These are phyloP conservation scores for Leptocoma aspasia DNA, from an alignment of 2,113 vertebrate species.

Conservation along the genomic window DNA sequence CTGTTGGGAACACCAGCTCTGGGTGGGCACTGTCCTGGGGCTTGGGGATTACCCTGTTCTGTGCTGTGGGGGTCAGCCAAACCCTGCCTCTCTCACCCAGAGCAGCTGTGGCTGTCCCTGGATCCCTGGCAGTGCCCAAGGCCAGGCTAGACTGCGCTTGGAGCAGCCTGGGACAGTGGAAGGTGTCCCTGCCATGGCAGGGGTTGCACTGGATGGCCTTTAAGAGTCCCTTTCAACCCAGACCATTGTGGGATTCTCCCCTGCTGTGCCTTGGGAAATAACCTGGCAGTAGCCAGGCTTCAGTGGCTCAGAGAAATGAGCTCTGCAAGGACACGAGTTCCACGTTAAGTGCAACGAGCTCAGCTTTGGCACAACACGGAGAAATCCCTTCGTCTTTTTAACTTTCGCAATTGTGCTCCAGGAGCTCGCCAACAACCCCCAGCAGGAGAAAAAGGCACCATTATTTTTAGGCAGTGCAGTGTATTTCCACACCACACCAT, in stretches of 20 bases:
- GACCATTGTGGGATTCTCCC: not conserved
- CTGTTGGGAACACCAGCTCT: not conserved
- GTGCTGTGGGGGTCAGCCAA: not conserved
- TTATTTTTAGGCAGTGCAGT: not conserved
- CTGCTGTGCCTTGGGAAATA: not conserved
- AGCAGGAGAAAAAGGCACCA: not conserved
- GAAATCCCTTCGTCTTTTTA: not conserved
- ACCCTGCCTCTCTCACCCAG: not conserved
- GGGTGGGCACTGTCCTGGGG: rapidly evolving
- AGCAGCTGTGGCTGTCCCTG: not conserved
- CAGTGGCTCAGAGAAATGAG: not conserved
- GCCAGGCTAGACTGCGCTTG: not conserved
- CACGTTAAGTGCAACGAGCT: not conserved
- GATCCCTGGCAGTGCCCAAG: not conserved
- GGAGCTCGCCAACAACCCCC: not conserved
- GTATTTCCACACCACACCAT: not conserved
- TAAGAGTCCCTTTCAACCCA: not conserved
- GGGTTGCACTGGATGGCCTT: not conserved
- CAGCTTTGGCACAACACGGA: not conserved
- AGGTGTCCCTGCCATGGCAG: not conserved
- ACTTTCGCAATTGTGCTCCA: not conserved
- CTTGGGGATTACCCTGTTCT: rapidly evolving
- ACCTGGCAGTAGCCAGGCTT: rapidly evolving
- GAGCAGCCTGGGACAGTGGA: rapidly evolving
- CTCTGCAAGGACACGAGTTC: not conserved